Conservation (phyloP, 2,888 invertebrate genomes). For the Atrina japonica region DNA sequence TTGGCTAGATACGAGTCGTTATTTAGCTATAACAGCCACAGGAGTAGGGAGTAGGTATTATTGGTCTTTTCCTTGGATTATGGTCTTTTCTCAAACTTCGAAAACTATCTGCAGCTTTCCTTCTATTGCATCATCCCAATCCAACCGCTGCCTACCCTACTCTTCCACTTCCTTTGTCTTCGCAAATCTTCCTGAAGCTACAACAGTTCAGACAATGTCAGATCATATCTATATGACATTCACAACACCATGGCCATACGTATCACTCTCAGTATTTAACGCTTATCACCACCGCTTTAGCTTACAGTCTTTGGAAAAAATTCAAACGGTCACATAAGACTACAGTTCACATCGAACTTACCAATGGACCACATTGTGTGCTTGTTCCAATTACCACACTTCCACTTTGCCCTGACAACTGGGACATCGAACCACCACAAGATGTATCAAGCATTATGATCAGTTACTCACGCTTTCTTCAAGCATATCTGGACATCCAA, state of each 20-base stretch:
- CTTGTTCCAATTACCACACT: background rate
- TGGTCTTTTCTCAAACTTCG: slow-evolving; percentile 10
- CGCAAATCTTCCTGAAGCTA: background rate
- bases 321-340: background rate
- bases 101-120: background rate
- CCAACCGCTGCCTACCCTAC: background rate
- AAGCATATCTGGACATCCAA: background rate
- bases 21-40: slow-evolving; percentile 3
- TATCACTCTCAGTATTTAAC: slow-evolving; percentile 12
- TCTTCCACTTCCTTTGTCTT: slow-evolving; percentile 14
- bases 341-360: slow-evolving; percentile 13
- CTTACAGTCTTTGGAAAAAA: background rate
- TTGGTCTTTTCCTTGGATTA: background rate
- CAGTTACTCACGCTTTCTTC: background rate
- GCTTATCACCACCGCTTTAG: background rate
- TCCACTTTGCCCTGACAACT: slow-evolving; percentile 16
- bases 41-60: background rate
- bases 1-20: slow-evolving; percentile 14
- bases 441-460: background rate
- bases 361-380: slow-evolving; percentile 12
- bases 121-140: slow-evolving; percentile 11
- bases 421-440: slow-evolving; percentile 10
- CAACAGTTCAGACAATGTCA: background rate
- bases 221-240: background rate
- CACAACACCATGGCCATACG: slow-evolving; percentile 11